Percentiles rank a stretch among this genome's conserved stretches.
Evolutionary conservation across 53 echinoderm and acorn worm genomes (phyloP).

Genomic region (Holothuria scabra): DNA sequence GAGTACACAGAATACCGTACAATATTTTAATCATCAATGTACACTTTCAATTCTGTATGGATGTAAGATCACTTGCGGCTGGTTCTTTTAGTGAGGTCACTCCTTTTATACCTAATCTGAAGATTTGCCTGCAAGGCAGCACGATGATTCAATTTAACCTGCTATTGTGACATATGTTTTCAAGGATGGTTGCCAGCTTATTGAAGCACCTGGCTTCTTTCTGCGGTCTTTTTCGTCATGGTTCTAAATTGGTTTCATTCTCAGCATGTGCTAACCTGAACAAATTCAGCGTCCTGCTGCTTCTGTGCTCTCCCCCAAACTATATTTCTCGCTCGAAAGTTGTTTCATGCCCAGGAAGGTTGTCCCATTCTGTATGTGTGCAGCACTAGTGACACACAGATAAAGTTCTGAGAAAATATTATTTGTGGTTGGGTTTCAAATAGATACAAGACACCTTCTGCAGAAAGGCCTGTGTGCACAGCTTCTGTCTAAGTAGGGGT

Average conservation of each 20-base stretch:
- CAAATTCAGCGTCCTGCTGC: constrained; percentile 8
- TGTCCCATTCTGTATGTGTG: too few species aligned
- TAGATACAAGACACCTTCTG: constrained; percentile 17
- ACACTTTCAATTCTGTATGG: too few species aligned
- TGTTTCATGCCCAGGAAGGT: too few species aligned
- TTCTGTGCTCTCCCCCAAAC: too few species aligned
- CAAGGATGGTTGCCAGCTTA: constrained; percentile 8
- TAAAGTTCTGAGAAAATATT: constrained; percentile 13
- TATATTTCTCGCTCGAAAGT: too few species aligned
- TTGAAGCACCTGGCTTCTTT: neutral
- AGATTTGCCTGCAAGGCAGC: constrained; percentile 25
- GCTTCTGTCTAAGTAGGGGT: constrained; percentile 29
- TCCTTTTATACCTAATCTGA: neutral
- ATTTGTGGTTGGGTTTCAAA: constrained; percentile 1
- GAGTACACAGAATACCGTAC: too few species aligned
- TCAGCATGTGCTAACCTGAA: neutral
- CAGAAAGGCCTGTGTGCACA: constrained; percentile 13
- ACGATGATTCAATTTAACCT: neutral
- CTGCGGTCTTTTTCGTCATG: neutral
- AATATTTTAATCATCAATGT: too few species aligned
- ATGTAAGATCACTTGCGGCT: too few species aligned
- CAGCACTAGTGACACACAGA: neutral
- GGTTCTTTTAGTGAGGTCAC: neutral
- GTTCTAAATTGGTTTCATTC: constrained; percentile 1
- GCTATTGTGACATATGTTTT: constrained; percentile 25